Conservation (phyloP, 2,888 invertebrate species). For the Amphimallon solstitiale region DNA sequence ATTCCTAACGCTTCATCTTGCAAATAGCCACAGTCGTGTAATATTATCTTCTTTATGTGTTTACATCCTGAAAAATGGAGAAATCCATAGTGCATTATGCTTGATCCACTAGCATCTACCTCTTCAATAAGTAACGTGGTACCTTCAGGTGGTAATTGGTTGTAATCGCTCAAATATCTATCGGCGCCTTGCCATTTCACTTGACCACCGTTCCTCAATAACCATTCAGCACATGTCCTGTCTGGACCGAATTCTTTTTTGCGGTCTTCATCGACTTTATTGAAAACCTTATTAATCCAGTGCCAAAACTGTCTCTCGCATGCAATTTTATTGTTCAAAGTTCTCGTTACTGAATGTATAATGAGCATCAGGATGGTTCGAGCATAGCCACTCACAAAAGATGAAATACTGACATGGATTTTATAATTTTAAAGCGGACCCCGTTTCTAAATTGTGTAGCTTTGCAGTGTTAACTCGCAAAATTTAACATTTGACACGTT, state of each 20-base stretch:
- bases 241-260: conserved; percentile 84
- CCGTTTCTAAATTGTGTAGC: no score
- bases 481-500: no score
- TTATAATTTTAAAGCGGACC: no score
- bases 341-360: no score
- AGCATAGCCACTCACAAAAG: no score
- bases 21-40: conserved; percentile 79
- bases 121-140: conserved; percentile 65
- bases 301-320: conserved; percentile 26
- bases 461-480: no score
- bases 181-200: conserved; percentile 73
- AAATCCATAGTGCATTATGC: conserved; percentile 87
- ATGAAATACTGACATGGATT: no score
- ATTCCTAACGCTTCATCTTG: conserved; percentile 76
- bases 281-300: conserved; percentile 73
- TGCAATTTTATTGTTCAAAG: no score
- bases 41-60: conserved; percentile 74
- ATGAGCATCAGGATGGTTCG: no score
- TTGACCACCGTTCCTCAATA: conserved; percentile 88
- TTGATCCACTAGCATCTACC: conserved; percentile 83
- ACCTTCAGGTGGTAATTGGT: conserved; percentile 73
- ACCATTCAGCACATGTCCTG: conserved; percentile 94
- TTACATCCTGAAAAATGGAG: conserved; percentile 81
- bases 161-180: conserved; percentile 75
- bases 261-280: conserved; percentile 74